A percentile compares a stretch with the other conserved stretches of the same genome.
These are phyloP conservation scores for Syngnathus scovelli DNA, from an alignment of 2,113 vertebrate genomes.

Conservation along the genomic window DNA sequence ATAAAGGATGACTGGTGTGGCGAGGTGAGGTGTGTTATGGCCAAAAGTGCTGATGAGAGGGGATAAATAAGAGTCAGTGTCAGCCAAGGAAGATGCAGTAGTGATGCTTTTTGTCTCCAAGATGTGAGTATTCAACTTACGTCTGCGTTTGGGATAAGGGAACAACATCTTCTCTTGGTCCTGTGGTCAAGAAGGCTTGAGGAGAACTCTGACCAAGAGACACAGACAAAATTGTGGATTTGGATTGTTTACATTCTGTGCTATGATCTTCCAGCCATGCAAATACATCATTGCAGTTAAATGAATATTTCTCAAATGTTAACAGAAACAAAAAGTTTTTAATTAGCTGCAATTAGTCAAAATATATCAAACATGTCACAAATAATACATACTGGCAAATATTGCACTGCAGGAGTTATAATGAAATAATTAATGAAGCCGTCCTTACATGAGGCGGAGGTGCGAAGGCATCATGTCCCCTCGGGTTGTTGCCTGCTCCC, in stretches of 20 bases:
- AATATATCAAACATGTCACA: too few species aligned
- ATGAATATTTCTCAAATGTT: neutral
- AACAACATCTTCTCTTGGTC: constrained; percentile 27
- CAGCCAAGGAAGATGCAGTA: too few species aligned
- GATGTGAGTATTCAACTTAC: constrained; percentile 53
- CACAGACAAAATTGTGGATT: neutral
- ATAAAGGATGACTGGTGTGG: constrained; percentile 57
- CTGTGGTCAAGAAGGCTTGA: constrained; percentile 37
- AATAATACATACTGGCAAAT: too few species aligned
- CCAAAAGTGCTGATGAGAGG: constrained; percentile 44
- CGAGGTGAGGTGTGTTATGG: constrained; percentile 29
- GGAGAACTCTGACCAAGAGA: constrained; percentile 24
- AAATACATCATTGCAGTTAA: neutral
- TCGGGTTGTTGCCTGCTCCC: constrained; percentile 40
- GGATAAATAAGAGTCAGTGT: constrained; percentile 2
- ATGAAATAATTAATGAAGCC: neutral
- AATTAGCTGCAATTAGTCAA: too few species aligned
- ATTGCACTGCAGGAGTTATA: too few species aligned
- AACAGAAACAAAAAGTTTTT: too few species aligned
- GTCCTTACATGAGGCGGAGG: constrained; percentile 35
- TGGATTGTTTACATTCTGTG: neutral
- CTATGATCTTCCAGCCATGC: neutral
- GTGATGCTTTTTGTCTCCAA: neutral
- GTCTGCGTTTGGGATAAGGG: constrained; percentile 41
- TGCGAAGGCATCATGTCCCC: constrained; percentile 25